A percentile compares a stretch with the other conserved stretches of the same genome.
Evolutionary conservation across 2,113 vertebrate species (phyloP).

Genomic region (Diglossa brunneiventris): DNA sequence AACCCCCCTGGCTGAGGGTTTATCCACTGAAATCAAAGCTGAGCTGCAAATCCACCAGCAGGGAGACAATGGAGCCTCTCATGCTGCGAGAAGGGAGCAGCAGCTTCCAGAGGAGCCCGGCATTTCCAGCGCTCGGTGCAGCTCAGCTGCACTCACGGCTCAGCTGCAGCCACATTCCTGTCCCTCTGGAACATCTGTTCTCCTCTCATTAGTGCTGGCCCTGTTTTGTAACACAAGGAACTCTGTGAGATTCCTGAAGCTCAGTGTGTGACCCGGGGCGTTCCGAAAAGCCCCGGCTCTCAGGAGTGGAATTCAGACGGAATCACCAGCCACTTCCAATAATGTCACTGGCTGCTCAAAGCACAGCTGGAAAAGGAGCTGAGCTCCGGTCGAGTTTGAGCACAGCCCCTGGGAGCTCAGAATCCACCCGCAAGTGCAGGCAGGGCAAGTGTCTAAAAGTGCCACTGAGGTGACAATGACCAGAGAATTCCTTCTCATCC

Average conservation of each 20-base stretch:
- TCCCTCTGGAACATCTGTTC: slow-evolving; percentile 17
- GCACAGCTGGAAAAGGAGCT: background rate
- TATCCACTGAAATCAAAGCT: slow-evolving; percentile 7
- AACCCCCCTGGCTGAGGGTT: background rate
- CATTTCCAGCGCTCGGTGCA: background rate
- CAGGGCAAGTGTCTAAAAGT: background rate
- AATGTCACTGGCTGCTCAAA: background rate
- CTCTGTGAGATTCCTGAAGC: background rate
- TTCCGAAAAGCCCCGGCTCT: background rate
- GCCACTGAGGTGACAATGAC: background rate
- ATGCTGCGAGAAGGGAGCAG: background rate
- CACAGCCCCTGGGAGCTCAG: background rate
- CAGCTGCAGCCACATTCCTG: slow-evolving; percentile 11
- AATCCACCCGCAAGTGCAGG: background rate
- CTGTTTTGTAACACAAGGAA: slow-evolving; percentile 21
- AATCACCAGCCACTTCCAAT: slow-evolving; percentile 1
- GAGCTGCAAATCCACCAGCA: background rate
- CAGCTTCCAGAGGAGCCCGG: background rate
- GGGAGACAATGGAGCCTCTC: slow-evolving; percentile 3
- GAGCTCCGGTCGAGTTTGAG: background rate
- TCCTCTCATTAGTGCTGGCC: background rate
- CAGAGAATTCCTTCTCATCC: background rate
- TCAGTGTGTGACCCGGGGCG: background rate
- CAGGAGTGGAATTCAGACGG: background rate
- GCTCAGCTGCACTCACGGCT: background rate